Evolutionary conservation across 2,888 invertebrate genomes (phyloP), one percentile per base, ranked within the genome.

Genomic region (Pollenia angustigena): DNA sequence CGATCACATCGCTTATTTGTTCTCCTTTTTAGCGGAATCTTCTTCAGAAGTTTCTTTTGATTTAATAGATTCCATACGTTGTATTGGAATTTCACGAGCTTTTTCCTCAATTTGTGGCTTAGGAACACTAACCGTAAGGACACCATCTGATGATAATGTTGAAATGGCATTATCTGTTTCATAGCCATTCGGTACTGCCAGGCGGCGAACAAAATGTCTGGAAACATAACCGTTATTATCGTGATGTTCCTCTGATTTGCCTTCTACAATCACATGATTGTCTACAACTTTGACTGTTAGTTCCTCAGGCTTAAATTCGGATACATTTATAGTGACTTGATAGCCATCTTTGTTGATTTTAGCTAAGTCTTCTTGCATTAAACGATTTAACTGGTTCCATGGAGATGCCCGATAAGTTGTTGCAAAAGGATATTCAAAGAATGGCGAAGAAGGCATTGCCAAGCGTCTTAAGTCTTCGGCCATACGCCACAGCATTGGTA

Each of bases 111-210:
- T 89, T 42, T 81, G 84, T 46, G 92, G 89, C 14, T 94, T 94
- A 0, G 97, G 97, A 0, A 96, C 96, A 1, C 95, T 95, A 69
- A 97, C 95, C 0, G 96, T 96, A 54, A 97, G 93, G 40, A 97
- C 95, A 0, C 97, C 97, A 91, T 97, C 97, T 0, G 97, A 96
- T 0, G 97, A 97, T 46, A 98, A 93, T 1, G 95, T 95, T 64
- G 97, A 97, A 60, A 95, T 94, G 14, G 82, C 82, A 68, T 87
- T 82, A 18, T 88, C 83, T 0, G 74, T 62, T 84, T 97, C 96
- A 89, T 95, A 95, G 58, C 95, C 95, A 58, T 94, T 93, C 0
- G 96, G 96, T 16, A 97, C 91, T 86, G 95, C 93, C 91, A 96
- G 96, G 71, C 95, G 94, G 68, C 97, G 95, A 0, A 94, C 94